Base-by-base conservation (phyloP, 2,797 vertebrate species). In the Salarias fasciatus region DNA sequence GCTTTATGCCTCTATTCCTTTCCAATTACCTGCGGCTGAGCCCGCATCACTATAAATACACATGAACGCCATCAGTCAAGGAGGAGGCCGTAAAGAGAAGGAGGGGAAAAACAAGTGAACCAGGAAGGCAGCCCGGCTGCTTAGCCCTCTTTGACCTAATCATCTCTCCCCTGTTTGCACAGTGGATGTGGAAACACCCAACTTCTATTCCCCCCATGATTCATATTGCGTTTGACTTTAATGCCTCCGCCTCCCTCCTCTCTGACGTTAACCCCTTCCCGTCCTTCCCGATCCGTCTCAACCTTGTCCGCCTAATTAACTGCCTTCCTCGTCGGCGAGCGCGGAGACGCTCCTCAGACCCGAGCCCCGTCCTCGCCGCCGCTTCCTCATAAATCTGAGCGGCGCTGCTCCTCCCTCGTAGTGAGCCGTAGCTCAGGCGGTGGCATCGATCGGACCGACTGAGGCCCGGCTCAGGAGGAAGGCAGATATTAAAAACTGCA, bases 391-490 rank as follows among this genome's bases (percentile, higher is more conserved):
- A 88, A 91, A 90, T 87, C 83, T 80, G 79, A 53, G 56, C 40
- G 62, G 66, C 59, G 5, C 71, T 8, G 49, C 76, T 85, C 63
- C 76, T 75, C 54, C 84, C 69, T 66, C 49, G 64, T 66, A 80
- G 75, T 63, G 65, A 69, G 81, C 84, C 72, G 77, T 86, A 88
- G 78, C 82, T 89, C 87, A 70, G 83, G 85, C 85, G 43, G 82
- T 73, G 79, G 75, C 83, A 93, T 93, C 85, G 91, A 92, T 92
- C 76, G 61, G 66, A 63, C 59, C 79, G 79, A 59, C 76, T 75
- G 69, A 86, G 69, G 74, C 71, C 69, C 63, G 84, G 83, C 75
- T 86, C 83, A 14, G 72, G 84, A 89, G 88, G 85, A 83, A 72
- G 67, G 77, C 75, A 81, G 80, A 87, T 88, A 87, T 89, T 82